Conservation (phyloP, 1,140 invertebrate genomes). For the Drosophila novamexicana region DNA sequence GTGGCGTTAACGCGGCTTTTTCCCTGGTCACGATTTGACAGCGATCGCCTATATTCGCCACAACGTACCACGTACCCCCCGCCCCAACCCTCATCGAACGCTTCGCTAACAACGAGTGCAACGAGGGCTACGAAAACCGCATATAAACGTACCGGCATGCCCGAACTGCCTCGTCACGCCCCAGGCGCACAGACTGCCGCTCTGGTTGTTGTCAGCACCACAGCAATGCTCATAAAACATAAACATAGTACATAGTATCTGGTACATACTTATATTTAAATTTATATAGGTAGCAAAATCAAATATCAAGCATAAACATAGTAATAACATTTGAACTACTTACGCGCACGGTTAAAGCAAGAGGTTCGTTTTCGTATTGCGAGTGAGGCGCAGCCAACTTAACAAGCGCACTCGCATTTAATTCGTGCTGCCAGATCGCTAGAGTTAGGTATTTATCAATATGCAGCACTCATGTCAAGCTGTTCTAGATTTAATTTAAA, state of each 20-base stretch:
- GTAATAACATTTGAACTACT: constrained; percentile 7
- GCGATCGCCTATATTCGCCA: constrained; percentile 31
- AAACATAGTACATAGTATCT: background rate
- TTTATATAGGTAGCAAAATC: background rate
- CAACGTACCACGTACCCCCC: background rate
- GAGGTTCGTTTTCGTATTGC: background rate
- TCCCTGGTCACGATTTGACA: constrained; percentile 40
- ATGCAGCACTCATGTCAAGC: background rate
- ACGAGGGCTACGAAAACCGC: constrained; percentile 23
- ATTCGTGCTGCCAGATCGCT: constrained; percentile 2
- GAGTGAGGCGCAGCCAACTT: constrained; percentile 2
- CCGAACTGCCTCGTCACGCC: constrained; percentile 14
- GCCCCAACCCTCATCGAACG: constrained; percentile 35
- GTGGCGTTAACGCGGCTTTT: constrained; percentile 10
- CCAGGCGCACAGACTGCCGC: constrained; percentile 13
- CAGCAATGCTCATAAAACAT: constrained; percentile 1
- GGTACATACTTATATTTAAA: constrained; percentile 4
- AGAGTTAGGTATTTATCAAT: background rate
- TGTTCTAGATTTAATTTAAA: too few species aligned
- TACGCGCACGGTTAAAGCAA: constrained; percentile 10
- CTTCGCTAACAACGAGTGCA: constrained; percentile 56
- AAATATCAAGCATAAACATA: background rate
- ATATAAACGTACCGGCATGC: constrained; percentile 16
- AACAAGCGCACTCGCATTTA: background rate
- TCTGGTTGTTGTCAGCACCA: constrained; percentile 49